Percentiles rank a stretch among this genome's conserved stretches.
phyloP scores from a whole-genome alignment of 1,140 invertebrate species.

The Drepana arcuata region DNA sequence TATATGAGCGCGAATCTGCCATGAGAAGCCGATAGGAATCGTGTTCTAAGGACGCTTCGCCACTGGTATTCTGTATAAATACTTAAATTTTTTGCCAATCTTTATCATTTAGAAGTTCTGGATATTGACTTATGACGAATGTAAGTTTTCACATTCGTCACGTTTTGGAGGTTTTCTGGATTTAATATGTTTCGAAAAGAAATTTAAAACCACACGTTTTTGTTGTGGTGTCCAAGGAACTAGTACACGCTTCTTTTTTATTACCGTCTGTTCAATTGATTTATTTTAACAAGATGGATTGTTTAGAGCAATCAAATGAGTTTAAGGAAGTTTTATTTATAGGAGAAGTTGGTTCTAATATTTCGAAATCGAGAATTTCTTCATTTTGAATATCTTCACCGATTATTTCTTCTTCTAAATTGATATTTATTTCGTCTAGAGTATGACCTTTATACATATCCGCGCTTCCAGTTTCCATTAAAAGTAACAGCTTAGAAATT shows the following conservation, averaged over 20 bases:
- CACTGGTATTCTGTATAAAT: too few relatives aligned
- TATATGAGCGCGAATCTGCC: too few relatives aligned
- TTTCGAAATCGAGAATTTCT: not conserved
- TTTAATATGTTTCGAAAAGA: not conserved
- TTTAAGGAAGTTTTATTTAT: not conserved
- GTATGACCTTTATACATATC: conserved; percentile 28
- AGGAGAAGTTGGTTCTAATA: not conserved
- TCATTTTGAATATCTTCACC: not conserved
- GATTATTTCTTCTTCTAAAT: conserved; percentile 15
- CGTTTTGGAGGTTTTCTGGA: not conserved
- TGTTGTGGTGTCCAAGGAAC: not conserved
- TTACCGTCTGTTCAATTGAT: not conserved
- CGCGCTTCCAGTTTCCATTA: conserved; percentile 40
- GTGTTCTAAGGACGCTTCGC: too few relatives aligned
- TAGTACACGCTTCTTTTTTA: not conserved
- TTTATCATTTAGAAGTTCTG: not conserved
- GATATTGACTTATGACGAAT: not conserved
- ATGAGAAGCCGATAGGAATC: too few relatives aligned
- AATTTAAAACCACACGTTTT: not conserved
- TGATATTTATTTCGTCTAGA: conserved; percentile 38
- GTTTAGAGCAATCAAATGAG: not conserved
- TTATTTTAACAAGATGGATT: not conserved
- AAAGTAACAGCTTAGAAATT: conserved; percentile 32
- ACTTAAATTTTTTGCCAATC: too few relatives aligned
- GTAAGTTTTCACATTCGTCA: not conserved